Percentiles rank a stretch among this genome's conserved stretches.
phyloP scores from a whole-genome alignment of 2,888 invertebrate species.

The Drosophila barbarae region DNA sequence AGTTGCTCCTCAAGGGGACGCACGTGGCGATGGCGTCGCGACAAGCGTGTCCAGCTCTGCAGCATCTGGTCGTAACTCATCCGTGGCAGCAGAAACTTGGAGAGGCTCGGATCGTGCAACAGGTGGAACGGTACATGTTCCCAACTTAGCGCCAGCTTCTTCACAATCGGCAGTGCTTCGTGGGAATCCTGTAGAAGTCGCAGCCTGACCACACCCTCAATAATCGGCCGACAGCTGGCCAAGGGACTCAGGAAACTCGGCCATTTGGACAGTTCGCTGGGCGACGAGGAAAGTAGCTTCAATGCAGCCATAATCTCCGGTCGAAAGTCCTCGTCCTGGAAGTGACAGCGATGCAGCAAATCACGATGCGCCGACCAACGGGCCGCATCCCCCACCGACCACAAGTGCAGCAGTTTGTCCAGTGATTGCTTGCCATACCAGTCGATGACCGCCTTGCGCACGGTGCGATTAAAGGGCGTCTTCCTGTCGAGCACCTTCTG shows the following conservation, averaged over 20 bases:
- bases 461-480: constrained; percentile 67
- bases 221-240: constrained; percentile 1
- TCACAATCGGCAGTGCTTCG: constrained; percentile 61
- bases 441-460: constrained; percentile 69
- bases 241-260: constrained; percentile 43
- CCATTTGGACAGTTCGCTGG: constrained; percentile 41
- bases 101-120: constrained; percentile 47
- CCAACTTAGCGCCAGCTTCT: constrained; percentile 48
- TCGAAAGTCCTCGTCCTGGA: constrained; percentile 39
- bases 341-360: constrained; percentile 70
- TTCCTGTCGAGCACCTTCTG: constrained; percentile 57
- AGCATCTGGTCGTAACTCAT: constrained; percentile 71
- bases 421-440: constrained; percentile 72
- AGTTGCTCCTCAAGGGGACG: constrained; percentile 27
- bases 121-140: constrained; percentile 73
- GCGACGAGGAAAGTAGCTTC: constrained; percentile 35
- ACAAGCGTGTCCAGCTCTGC: constrained; percentile 53
- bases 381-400: constrained; percentile 57
- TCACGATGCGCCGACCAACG: constrained; percentile 64
- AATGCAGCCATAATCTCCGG: constrained; percentile 41
- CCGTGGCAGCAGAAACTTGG: constrained; percentile 60
- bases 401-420: constrained; percentile 63
- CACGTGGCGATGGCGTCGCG: neutral
- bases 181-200: constrained; percentile 55
- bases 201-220: constrained; percentile 61